These are phyloP conservation scores for Rhinogobius similis DNA, from an alignment of 2,113 vertebrate genomes.

Conservation along the genomic window DNA sequence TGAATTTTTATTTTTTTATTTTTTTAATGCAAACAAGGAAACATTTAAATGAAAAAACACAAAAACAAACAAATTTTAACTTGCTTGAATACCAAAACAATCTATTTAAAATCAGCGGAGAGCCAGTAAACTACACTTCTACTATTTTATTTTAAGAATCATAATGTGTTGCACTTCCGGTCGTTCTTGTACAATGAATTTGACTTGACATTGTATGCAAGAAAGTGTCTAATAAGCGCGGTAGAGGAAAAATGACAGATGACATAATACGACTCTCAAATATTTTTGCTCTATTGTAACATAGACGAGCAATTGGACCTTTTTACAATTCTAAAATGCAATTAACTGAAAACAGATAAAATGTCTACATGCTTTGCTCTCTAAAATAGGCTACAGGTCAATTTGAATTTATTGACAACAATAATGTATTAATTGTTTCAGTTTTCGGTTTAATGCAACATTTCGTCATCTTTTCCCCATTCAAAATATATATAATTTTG, in stretches of 20 bases:
- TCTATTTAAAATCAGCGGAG: background rate
- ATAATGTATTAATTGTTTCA: too few species aligned
- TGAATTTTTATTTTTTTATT: background rate
- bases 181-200: background rate
- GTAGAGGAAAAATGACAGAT: background rate
- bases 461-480: too few species aligned
- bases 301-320: too few species aligned
- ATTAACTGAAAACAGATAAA: background rate
- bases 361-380: too few species aligned
- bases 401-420: too few species aligned
- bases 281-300: too few species aligned
- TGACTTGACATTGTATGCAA: background rate
- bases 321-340: background rate
- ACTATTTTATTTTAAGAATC: background rate
- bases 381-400: too few species aligned
- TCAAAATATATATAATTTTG: too few species aligned
- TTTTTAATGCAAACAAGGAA: background rate
- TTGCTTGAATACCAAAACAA: background rate
- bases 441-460: too few species aligned
- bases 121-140: background rate
- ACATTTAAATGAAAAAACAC: too few species aligned
- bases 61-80: background rate
- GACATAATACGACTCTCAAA: background rate
- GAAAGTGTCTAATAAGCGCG: background rate
- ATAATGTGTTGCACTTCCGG: background rate